A percentile compares a stretch with the other conserved stretches of the same genome.
These are phyloP conservation scores for Scortum barcoo DNA, from an alignment of 2,113 vertebrate species.

Conservation along the genomic window DNA sequence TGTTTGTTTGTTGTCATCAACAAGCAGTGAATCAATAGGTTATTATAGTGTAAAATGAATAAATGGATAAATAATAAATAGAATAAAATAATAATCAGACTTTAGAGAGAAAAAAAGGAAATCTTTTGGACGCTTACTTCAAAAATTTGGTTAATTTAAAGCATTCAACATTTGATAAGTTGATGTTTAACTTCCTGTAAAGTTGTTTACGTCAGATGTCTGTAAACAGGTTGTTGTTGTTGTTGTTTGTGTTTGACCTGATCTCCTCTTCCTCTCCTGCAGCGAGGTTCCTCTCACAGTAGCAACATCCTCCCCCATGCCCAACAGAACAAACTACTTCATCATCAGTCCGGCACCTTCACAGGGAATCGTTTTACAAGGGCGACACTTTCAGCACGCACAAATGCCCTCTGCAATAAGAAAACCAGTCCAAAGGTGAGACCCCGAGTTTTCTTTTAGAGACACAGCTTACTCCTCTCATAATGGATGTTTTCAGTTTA, in stretches of 20 bases:
- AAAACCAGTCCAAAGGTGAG: constrained; percentile 93
- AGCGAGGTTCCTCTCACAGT: constrained; percentile 88
- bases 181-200: not conserved
- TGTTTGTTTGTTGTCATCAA: not conserved
- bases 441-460: not conserved
- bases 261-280: constrained; percentile 14
- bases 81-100: not conserved
- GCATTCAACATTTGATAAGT: not conserved
- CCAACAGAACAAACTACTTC: constrained; percentile 78
- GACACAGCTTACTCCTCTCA: not conserved
- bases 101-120: no score
- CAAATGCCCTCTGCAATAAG: constrained; percentile 84
- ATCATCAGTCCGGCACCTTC: constrained; percentile 75
- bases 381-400: constrained; percentile 91
- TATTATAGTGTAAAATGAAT: not conserved
- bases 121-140: no score
- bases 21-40: not conserved
- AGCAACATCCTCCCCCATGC: constrained; percentile 68
- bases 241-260: no score
- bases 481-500: no score
- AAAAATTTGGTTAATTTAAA: not conserved
- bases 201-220: no score
- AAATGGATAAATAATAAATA: not conserved
- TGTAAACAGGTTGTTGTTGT: not conserved
- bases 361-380: constrained; percentile 89